Evolutionary conservation across 1,140 invertebrate species (phyloP), one percentile per base, ranked within the genome.

Genomic region (Drosophila sturtevanti): DNA sequence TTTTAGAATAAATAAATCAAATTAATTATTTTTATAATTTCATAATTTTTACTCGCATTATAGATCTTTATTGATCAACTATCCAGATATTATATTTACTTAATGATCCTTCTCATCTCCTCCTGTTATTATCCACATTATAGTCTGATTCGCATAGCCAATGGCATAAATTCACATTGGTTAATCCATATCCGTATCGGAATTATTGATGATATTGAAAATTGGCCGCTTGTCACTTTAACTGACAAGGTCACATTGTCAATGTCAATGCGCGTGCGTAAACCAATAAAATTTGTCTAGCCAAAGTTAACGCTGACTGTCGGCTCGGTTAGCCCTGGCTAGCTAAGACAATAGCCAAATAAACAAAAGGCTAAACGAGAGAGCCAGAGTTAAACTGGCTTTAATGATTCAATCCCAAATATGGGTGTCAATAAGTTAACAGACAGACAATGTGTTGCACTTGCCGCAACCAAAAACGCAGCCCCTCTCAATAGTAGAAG

Each of bases 351-450:
- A 89, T 89, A 79, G 84, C 84, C 80, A 89, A 89, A 89, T 89
- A 89, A 89, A 89, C 85, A 89, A 89, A 56, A 82, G 68, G 63
- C 82, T 71, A 74, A 84, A 70, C 68, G 70, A 72, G 78, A 66
- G 70, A 72, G 78, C 41, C 44, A 71, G 64, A 76, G 72, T 72
- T 68, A 85, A 90, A 82, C 76, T 90, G 81, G 76, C 81, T 82
- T 82, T 90, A 90, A 90, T 90, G 86, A 90, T 90, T 90, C 87
- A 90, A 90, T 90, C 87, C 86, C 86, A 90, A 90, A 90, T 90
- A 90, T 90, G 86, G 86, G 79, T 82, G 81, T 86, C 81, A 82
- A 90, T 89, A 89, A 89, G 84, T 89, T 89, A 89, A 89, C 84
- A 89, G 84, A 84, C 85, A 90, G 77, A 90, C 86, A 90, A 86